Conservation (phyloP, 2,797 vertebrate species). For the Sibirionetta formosa region DNA sequence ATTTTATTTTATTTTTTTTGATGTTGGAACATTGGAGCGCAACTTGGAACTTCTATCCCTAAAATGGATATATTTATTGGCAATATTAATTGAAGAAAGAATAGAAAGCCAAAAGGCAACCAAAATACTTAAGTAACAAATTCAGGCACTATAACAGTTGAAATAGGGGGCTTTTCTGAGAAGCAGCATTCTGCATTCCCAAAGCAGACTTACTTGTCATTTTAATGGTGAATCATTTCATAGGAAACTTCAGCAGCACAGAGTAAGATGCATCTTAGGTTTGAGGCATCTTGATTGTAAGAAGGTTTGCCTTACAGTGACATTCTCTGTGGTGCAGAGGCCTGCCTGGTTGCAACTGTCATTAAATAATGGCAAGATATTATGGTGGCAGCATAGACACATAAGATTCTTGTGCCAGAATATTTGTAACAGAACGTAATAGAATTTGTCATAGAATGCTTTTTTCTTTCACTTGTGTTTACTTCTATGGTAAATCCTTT, state of each 20-base stretch:
- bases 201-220: not conserved
- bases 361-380: rapidly evolving
- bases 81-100: not conserved
- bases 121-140: not conserved
- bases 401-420: not conserved
- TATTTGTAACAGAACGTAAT: not conserved
- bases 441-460: not conserved
- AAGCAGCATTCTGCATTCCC: not conserved
- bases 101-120: not conserved
- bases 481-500: not conserved
- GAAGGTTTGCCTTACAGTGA: rapidly evolving
- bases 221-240: not conserved
- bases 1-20: not conserved
- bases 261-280: not conserved
- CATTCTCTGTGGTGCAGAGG: not conserved
- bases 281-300: not conserved
- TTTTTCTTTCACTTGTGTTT: not conserved
- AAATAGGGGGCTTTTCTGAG: not conserved
- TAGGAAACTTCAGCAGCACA: not conserved
- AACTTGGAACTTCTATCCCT: not conserved
- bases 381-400: not conserved
- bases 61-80: not conserved
- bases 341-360: not conserved
- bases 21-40: not conserved
- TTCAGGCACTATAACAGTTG: not conserved